Conservation (phyloP, 92 coral and sea anemone genomes). For the Phenganax stokvisi region DNA sequence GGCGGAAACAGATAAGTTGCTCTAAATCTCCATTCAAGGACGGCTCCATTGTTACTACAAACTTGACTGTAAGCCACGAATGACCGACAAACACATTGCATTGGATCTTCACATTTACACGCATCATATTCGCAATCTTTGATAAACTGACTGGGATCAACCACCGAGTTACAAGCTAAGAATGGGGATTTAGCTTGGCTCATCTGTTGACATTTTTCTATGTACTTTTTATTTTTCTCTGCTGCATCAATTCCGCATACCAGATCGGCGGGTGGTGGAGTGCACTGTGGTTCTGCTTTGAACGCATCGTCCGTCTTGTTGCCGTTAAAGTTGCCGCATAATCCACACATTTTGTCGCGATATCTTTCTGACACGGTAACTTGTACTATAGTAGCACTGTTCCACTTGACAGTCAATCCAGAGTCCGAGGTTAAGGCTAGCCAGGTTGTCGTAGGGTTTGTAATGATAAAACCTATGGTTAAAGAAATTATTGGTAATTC, state of each 20-base stretch:
- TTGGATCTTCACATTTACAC: conserved; percentile 24
- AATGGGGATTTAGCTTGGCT: not conserved
- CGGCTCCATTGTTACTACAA: not conserved
- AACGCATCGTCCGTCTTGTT: conserved; percentile 52
- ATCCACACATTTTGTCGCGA: conserved; percentile 62
- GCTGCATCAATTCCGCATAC: not conserved
- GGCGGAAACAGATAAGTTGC: not conserved
- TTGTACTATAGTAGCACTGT: conserved; percentile 67
- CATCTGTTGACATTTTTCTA: conserved; percentile 8
- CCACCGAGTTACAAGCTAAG: not conserved
- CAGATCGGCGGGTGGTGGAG: not conserved
- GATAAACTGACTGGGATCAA: conserved; percentile 2
- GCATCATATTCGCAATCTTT: conserved; percentile 18
- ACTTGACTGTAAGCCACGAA: conserved; percentile 6
- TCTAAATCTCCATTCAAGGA: not conserved
- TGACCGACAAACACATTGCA: conserved; percentile 21
- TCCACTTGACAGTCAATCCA: conserved; percentile 79
- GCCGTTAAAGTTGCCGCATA: conserved; percentile 85
- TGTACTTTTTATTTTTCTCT: not conserved
- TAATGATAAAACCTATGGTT: conserved; percentile 34
- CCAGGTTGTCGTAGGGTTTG: conserved; percentile 4
- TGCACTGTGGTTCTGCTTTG: not conserved
- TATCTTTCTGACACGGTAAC: conserved; percentile 66
- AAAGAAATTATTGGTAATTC: conserved; percentile 54
- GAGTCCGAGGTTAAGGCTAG: conserved; percentile 36